These are phyloP conservation scores for Metalampra italica DNA, from an alignment of 2,888 invertebrate genomes.

Conservation along the genomic window DNA sequence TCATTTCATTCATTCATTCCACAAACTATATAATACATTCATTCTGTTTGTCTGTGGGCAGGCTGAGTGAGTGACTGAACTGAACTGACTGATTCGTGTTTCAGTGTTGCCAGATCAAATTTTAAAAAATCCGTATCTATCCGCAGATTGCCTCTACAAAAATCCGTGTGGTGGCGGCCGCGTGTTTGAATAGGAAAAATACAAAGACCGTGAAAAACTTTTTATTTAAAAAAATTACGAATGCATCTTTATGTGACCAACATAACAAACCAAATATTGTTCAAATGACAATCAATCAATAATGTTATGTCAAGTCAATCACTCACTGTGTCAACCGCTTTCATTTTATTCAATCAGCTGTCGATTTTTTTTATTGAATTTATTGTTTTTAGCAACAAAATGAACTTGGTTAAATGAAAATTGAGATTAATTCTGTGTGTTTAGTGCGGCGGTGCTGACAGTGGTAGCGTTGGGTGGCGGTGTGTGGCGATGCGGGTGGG, in stretches of 20 bases:
- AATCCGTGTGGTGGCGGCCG: too few relatives aligned
- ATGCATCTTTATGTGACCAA: constrained; percentile 13
- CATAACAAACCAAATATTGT: constrained; percentile 6
- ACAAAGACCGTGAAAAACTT: too few relatives aligned
- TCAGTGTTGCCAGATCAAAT: too few relatives aligned
- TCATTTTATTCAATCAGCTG: constrained; percentile 56
- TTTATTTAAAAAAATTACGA: not conserved
- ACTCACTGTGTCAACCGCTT: constrained; percentile 50
- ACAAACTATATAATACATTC: too few relatives aligned
- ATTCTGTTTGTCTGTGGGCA: too few relatives aligned
- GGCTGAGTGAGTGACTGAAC: too few relatives aligned
- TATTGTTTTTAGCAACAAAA: constrained; percentile 39
- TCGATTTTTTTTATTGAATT: constrained; percentile 57
- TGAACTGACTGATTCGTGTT: too few relatives aligned
- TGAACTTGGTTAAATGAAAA: constrained; percentile 50
- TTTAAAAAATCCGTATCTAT: too few relatives aligned
- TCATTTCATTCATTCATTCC: too few relatives aligned
- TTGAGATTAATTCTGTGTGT: constrained; percentile 21
- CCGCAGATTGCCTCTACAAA: too few relatives aligned
- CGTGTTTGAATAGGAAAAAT: too few relatives aligned
- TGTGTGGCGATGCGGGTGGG: constrained; percentile 47
- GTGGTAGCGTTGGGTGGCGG: constrained; percentile 58
- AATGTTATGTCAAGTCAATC: too few relatives aligned
- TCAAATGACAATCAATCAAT: not conserved
- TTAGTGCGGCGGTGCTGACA: constrained; percentile 24